Conservation (phyloP, 2,113 vertebrate genomes). For the Peromyscus californicus region DNA sequence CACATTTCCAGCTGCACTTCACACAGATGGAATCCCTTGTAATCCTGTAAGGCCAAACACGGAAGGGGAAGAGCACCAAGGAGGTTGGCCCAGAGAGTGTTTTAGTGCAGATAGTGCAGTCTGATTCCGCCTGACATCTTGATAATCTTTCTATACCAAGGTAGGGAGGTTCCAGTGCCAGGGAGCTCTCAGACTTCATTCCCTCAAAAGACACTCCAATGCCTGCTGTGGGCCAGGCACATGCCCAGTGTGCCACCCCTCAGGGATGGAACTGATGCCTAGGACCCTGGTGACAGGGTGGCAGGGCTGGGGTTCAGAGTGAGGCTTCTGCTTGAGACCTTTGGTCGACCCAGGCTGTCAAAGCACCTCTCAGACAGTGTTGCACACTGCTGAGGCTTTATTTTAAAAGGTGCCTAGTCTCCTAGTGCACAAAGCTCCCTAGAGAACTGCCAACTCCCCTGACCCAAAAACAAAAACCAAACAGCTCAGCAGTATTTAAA, state of each 20-base stretch:
- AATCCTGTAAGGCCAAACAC: conserved; percentile 61
- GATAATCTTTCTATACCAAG: neutral
- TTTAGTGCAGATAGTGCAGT: neutral
- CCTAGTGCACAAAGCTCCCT: neutral
- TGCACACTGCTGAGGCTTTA: neutral
- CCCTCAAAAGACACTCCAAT: neutral
- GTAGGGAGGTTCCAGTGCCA: neutral
- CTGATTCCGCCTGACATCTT: conserved; percentile 29
- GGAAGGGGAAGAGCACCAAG: conserved; percentile 26
- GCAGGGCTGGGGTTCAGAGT: neutral
- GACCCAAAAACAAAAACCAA: neutral
- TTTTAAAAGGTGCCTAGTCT: neutral
- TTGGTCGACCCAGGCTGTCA: neutral
- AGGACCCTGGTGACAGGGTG: neutral
- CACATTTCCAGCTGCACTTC: conserved; percentile 74
- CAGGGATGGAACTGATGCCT: neutral
- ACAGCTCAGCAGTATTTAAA: neutral
- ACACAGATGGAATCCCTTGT: conserved; percentile 76
- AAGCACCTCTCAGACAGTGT: neutral
- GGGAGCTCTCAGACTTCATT: neutral
- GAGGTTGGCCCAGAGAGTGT: neutral
- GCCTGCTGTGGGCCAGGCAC: neutral
- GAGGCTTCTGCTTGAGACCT: neutral
- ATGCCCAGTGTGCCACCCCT: neutral
- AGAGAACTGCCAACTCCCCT: neutral